Conservation (phyloP, 2,797 vertebrate genomes). For the Acanthurus tractus region DNA sequence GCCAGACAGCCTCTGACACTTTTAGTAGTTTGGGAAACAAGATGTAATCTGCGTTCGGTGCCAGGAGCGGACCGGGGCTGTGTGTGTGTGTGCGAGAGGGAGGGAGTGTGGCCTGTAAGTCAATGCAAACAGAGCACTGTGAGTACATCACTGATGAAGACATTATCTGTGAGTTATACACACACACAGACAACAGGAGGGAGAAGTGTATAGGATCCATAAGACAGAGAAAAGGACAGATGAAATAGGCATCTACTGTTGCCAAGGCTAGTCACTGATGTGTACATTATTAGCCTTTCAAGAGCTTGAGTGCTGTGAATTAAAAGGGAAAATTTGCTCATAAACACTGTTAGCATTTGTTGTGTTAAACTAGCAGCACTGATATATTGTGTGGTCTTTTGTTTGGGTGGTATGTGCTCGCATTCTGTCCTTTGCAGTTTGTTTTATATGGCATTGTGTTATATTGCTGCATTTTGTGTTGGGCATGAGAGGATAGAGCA, state of each 20-base stretch:
- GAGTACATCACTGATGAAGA: constrained; percentile 82
- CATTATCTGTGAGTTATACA: constrained; percentile 81
- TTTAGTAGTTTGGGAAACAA: constrained; percentile 89
- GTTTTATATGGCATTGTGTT: constrained; percentile 61
- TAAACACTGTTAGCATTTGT: constrained; percentile 16
- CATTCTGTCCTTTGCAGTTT: constrained; percentile 33
- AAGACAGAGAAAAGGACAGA: constrained; percentile 63
- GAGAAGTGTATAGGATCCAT: constrained; percentile 63
- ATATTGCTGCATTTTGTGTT: constrained; percentile 65
- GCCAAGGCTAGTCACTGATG: constrained; percentile 55
- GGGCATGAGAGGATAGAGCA: constrained; percentile 66
- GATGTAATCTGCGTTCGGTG: constrained; percentile 86
- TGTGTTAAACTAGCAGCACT: not conserved
- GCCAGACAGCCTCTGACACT: constrained; percentile 87
- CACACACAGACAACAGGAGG: constrained; percentile 66
- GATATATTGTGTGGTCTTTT: constrained; percentile 6
- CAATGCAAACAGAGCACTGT: constrained; percentile 78
- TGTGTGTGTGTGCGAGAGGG: constrained; percentile 56
- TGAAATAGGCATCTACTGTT: constrained; percentile 60
- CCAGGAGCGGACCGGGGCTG: constrained; percentile 81
- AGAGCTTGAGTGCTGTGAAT: constrained; percentile 30
- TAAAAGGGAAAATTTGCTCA: constrained; percentile 9
- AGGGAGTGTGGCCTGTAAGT: constrained; percentile 81
- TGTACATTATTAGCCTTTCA: constrained; percentile 60
- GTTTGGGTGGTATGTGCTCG: constrained; percentile 26